Evolutionary conservation across 2,113 vertebrate genomes (phyloP), one percentile per base, ranked within the genome.

Genomic region (Myocastor coypus): DNA sequence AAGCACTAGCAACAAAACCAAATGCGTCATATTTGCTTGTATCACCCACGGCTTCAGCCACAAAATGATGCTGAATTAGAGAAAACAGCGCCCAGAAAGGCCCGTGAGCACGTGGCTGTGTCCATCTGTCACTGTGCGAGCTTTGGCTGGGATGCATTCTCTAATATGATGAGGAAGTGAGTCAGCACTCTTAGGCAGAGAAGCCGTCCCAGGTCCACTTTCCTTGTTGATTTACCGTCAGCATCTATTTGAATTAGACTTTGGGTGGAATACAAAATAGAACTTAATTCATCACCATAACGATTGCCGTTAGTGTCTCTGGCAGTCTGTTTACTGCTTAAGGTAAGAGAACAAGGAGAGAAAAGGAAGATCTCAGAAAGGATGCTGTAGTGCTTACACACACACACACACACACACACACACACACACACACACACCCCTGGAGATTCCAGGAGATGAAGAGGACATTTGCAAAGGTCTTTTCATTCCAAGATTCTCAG

Each of bases 161-260:
- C 37, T 97, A 89, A 93, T 84, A 87, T 73, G 66, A 86, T 88
- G 93, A 95, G 94, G n/a, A 91, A 94, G 85, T 94, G 95, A 97
- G 89, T 97, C 95, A 96, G 94, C 95, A 84, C 20, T 91, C 42
- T 69, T 46, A 57, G 12, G 19, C 0, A 55, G n/a, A 87, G 30
- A 26, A 95, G 50, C 52, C 61, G 46, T 86, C 92, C 64, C 34
- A 22, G 69, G 86, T 81, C 64, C 66, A n/a, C 71, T 92, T 96
- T 93, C 71, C 87, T 81, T 95, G 86, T 94, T 96, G 89, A 97
- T 91, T 97, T 94, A 83, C 68, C 96, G 89, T 96, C 96, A 89
- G 42, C 20, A 46, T 46, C 46, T 46, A 46, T 46, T 46, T 46
- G 46, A 46, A 46, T 46, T 46, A 46, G 46, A 46, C 46, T 46